phyloP scores from a whole-genome alignment of 1,140 invertebrate genomes.

The Drosophila nigromelanica region DNA sequence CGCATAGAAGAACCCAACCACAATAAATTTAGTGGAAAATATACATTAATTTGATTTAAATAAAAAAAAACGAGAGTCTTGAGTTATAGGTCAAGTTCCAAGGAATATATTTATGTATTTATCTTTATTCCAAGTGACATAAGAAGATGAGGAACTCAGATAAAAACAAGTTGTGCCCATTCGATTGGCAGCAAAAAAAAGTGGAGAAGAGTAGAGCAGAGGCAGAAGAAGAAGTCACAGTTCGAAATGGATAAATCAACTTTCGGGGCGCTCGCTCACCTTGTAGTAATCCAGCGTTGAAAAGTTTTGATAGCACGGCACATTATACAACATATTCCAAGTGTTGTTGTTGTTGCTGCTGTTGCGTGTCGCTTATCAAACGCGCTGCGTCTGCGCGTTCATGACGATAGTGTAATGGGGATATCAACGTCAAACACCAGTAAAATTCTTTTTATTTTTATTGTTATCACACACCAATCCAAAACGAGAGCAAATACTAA shows the following conservation, averaged over 20 bases:
- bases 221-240: background rate
- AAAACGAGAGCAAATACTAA: background rate
- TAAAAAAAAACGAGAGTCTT: no score
- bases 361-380: slow-evolving; percentile 15
- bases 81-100: background rate
- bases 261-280: slow-evolving; percentile 47
- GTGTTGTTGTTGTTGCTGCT: slow-evolving; percentile 50
- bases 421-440: background rate
- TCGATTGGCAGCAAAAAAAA: background rate
- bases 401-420: slow-evolving; percentile 12
- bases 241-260: background rate
- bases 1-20: no score
- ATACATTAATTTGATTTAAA: no score
- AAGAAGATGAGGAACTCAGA: slow-evolving; percentile 9
- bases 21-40: no score
- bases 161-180: background rate
- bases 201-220: background rate
- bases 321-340: slow-evolving; percentile 84
- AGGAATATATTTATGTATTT: background rate
- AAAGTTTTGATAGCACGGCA: slow-evolving; percentile 83
- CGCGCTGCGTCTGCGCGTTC: slow-evolving; percentile 20
- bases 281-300: slow-evolving; percentile 84
- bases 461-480: background rate
- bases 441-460: background rate
- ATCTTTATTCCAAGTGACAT: slow-evolving; percentile 22